Conservation (phyloP, 2,888 invertebrate genomes). For the Deilephila elpenor region DNA sequence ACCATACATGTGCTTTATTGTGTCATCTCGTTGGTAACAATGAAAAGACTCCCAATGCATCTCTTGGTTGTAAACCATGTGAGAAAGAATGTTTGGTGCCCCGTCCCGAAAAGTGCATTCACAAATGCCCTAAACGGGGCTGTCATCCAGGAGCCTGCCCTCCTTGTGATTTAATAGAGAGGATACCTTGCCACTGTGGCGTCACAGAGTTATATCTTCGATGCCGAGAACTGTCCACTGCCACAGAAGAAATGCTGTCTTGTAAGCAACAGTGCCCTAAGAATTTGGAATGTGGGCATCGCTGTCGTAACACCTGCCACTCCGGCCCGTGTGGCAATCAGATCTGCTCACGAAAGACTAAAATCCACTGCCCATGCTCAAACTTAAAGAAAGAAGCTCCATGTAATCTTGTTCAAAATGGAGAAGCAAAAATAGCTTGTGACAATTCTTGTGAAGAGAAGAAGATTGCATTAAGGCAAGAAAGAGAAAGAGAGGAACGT, state of each 20-base stretch:
- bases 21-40: constrained; percentile 87
- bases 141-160: constrained; percentile 91
- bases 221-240: constrained; percentile 87
- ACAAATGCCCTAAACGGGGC: constrained; percentile 87
- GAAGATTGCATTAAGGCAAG: constrained; percentile 80
- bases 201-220: constrained; percentile 89
- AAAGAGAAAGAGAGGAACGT: constrained; percentile 82
- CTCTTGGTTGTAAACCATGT: constrained; percentile 72
- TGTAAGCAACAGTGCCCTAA: constrained; percentile 95
- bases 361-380: constrained; percentile 91
- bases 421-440: constrained; percentile 82
- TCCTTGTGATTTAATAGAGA: constrained; percentile 88
- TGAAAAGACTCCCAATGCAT: constrained; percentile 76
- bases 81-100: constrained; percentile 84
- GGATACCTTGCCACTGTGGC: constrained; percentile 92
- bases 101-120: constrained; percentile 90
- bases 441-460: constrained; percentile 87
- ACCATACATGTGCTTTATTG: constrained; percentile 89
- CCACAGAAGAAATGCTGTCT: constrained; percentile 78
- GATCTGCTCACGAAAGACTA: constrained; percentile 91
- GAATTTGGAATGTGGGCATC: constrained; percentile 94
- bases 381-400: constrained; percentile 89
- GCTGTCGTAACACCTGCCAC: constrained; percentile 90
- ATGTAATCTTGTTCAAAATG: constrained; percentile 85
- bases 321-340: constrained; percentile 88